Conservation (phyloP, 2,888 invertebrate species). For the Zygothrica quintamaculata region DNA sequence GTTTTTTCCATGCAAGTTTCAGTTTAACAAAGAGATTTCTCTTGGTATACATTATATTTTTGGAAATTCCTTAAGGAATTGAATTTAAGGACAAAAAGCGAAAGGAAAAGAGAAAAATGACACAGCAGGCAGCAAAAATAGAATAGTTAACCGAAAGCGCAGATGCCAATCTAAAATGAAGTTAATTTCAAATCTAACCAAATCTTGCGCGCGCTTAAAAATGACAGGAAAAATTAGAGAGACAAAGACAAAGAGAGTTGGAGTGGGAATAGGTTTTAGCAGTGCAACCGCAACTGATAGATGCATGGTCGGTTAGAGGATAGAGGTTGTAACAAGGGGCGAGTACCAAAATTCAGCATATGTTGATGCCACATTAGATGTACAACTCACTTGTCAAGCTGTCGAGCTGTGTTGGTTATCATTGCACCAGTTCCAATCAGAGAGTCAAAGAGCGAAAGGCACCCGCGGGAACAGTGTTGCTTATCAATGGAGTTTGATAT, state of each 20-base stretch:
- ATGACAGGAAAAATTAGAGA: background rate
- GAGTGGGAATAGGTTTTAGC: constrained; percentile 4
- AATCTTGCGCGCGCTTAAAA: constrained; percentile 5
- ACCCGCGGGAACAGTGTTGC: constrained; percentile 68
- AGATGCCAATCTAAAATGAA: constrained; percentile 74
- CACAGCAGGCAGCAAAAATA: constrained; percentile 25
- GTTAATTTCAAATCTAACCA: constrained; percentile 49
- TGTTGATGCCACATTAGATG: constrained; percentile 85
- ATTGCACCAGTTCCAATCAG: constrained; percentile 82
- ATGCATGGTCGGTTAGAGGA: constrained; percentile 34
- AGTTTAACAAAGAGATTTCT: too few relatives aligned
- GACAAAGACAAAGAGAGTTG: background rate
- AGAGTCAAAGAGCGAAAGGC: constrained; percentile 78
- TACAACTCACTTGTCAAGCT: constrained; percentile 83
- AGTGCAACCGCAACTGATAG: constrained; percentile 67
- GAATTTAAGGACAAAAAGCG: too few relatives aligned
- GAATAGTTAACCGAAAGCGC: too few relatives aligned
- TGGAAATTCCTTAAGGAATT: constrained; percentile 23
- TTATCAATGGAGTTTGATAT: too few relatives aligned
- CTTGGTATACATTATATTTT: background rate
- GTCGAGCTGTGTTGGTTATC: constrained; percentile 46
- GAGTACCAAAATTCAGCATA: constrained; percentile 76
- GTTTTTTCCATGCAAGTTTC: too few relatives aligned
- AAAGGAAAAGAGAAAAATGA: constrained; percentile 8
- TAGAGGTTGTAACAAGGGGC: constrained; percentile 1